phyloP scores from a whole-genome alignment of 1,140 invertebrate genomes.

The Battus philenor region DNA sequence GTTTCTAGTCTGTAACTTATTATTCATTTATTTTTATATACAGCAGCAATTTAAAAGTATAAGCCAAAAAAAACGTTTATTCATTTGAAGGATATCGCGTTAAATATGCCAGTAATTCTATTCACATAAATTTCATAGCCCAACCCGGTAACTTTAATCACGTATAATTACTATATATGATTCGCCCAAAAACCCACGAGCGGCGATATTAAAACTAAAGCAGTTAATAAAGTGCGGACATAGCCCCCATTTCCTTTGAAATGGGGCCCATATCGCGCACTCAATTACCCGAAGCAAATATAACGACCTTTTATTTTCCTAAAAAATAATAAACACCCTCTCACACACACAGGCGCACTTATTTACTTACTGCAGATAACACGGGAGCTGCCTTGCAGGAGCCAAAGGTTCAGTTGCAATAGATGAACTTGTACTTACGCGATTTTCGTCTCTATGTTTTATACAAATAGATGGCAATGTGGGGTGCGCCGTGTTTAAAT shows the following conservation, averaged over 20 bases:
- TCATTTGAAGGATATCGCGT: too few relatives aligned
- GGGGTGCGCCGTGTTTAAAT: conserved; percentile 35
- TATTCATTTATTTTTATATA: too few relatives aligned
- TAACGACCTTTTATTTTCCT: conserved; percentile 31
- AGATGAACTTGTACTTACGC: conserved; percentile 19
- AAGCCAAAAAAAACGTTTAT: too few relatives aligned
- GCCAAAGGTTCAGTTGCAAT: conserved; percentile 32
- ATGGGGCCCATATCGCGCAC: conserved; percentile 12
- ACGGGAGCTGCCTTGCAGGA: conserved; percentile 44
- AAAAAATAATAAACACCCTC: conserved; percentile 33
- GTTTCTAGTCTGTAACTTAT: too few relatives aligned
- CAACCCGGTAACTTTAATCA: too few relatives aligned
- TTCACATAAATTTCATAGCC: too few relatives aligned
- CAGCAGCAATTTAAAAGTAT: too few relatives aligned
- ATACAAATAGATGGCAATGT: conserved; percentile 19
- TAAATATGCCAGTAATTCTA: too few relatives aligned
- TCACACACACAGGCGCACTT: conserved; percentile 36
- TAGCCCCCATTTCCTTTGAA: conserved; percentile 7
- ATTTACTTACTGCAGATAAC: conserved; percentile 55
- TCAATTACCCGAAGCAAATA: conserved; percentile 27
- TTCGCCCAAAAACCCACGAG: too few relatives aligned
- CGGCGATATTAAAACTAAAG: conserved; percentile 7
- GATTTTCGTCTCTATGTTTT: conserved; percentile 28
- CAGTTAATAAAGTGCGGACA: conserved; percentile 2
- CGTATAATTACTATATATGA: too few relatives aligned